These are phyloP conservation scores for Dysidea cf. avara DNA, from an alignment of 37 sponge, comb jelly and placozoan genomes.

Conservation along the genomic window DNA sequence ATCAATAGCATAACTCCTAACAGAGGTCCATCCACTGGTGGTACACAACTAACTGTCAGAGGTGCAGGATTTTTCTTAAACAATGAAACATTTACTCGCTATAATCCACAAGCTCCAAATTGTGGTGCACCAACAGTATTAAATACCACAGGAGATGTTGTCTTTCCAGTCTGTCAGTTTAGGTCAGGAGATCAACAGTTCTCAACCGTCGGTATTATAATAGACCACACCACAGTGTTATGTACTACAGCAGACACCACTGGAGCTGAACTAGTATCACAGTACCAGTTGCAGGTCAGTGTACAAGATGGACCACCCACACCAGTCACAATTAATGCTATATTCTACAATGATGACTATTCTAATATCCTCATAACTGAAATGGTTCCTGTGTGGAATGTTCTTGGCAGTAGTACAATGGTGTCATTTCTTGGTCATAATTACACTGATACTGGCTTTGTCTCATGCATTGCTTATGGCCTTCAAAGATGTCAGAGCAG, in stretches of 20 bases:
- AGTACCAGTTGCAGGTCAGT: slow-evolving; percentile 19
- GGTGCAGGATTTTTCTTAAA: slow-evolving; percentile 88
- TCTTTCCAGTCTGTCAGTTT: slow-evolving; percentile 5
- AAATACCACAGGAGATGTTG: neutral
- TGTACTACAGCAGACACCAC: slow-evolving; percentile 29
- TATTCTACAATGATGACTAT: slow-evolving; percentile 42
- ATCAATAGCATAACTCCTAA: slow-evolving; percentile 46
- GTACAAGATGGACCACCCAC: slow-evolving; percentile 56
- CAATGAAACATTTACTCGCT: slow-evolving; percentile 5
- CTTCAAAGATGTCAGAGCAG: slow-evolving; percentile 19
- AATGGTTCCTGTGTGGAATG: slow-evolving; percentile 12
- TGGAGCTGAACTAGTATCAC: no score
- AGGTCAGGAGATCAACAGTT: neutral
- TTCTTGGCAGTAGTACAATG: neutral
- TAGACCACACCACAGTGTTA: slow-evolving; percentile 52
- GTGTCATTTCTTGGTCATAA: slow-evolving; percentile 51
- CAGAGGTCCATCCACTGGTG: slow-evolving; percentile 53
- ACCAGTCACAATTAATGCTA: no score
- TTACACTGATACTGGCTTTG: slow-evolving; percentile 31
- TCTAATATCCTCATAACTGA: slow-evolving; percentile 1
- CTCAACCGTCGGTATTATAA: neutral
- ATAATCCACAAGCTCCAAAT: slow-evolving; percentile 8
- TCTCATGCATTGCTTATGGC: slow-evolving; percentile 36
- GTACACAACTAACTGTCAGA: slow-evolving; percentile 46
- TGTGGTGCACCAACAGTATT: slow-evolving; percentile 52